Base-by-base conservation (phyloP, 1,140 invertebrate genomes). In the Bombus polaris region DNA sequence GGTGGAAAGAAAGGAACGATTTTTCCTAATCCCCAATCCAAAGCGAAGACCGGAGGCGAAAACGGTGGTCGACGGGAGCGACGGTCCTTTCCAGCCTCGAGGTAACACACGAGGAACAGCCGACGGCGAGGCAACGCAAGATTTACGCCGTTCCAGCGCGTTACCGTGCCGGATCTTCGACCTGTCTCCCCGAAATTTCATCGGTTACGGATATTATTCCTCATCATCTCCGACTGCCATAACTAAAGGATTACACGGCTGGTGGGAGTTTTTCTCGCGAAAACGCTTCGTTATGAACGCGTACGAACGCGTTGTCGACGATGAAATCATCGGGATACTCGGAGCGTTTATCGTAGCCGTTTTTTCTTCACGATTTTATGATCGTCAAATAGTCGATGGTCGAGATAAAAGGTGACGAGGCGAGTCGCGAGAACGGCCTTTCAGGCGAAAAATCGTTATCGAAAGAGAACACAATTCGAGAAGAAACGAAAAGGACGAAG, bases 131-230 rank as follows among this genome's bases (percentile, higher is more conserved):
- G 44, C 13, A 70, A 66, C 75, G 35, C 28, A 71, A 73, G 93
- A 94, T 94, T 94, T 94, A 94, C 90, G 75, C 91, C 93, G 93
- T 93, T 93, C 83, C 92, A 90, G 73, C 62, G 76, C 32, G 86
- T 93, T 93, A 89, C 82, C 85, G 59, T 74, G 73, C n/a, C 73
- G 77, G 42, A 62, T 81, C 79, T 74, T 72, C 70, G 62, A 77
- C 53, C 81, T 74, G 70, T 81, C 59, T 47, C 78, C 65, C 82
- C 85, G 89, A 91, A 93, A 93, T 94, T 92, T 89, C 72, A 92
- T 94, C 92, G 78, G 94, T 93, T 93, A 92, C 93, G 91, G 93
- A 93, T 94, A 93, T 94, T 94, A 94, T 94, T 94, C 90, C 90
- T 94, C 92, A 92, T 93, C 89, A 93, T 93, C 91, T 59, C 75